A percentile compares a stretch with the other conserved stretches of the same genome.
These are phyloP conservation scores for Ophion slaviceki DNA, from an alignment of 2,888 invertebrate genomes.

Conservation along the genomic window DNA sequence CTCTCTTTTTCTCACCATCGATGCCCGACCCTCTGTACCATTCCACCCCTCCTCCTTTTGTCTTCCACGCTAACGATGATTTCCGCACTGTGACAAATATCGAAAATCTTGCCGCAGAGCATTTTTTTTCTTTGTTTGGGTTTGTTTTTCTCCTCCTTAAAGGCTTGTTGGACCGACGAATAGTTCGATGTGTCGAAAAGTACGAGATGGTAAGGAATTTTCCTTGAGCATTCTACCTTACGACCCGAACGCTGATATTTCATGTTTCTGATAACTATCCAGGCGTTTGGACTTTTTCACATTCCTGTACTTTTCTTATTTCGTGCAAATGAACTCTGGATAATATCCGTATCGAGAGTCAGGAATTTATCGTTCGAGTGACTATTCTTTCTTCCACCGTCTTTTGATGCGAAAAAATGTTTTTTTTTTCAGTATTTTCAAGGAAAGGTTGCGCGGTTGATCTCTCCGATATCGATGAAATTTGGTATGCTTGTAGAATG, in stretches of 20 bases:
- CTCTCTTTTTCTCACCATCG: constrained; percentile 21
- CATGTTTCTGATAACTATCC: neutral
- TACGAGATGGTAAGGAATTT: neutral
- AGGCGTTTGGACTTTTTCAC: neutral
- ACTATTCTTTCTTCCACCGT: no score
- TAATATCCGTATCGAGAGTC: neutral
- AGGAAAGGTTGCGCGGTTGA: no score
- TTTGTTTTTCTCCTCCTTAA: constrained; percentile 2
- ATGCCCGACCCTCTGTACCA: neutral
- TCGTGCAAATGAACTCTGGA: neutral
- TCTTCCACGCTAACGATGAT: constrained; percentile 22
- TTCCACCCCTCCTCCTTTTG: constrained; percentile 14
- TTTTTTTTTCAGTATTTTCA: no score
- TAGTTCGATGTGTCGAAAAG: neutral
- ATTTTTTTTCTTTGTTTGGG: neutral
- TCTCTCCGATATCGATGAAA: no score
- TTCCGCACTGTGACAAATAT: neutral
- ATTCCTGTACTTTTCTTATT: neutral
- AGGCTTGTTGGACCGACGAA: neutral
- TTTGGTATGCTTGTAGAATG: no score
- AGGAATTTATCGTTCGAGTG: neutral
- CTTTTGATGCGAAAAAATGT: no score
- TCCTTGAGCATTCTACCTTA: neutral
- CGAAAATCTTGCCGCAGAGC: neutral
- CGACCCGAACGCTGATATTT: neutral